phyloP scores from a whole-genome alignment of 2,797 vertebrate species.

The Rhynchotus rufescens region DNA sequence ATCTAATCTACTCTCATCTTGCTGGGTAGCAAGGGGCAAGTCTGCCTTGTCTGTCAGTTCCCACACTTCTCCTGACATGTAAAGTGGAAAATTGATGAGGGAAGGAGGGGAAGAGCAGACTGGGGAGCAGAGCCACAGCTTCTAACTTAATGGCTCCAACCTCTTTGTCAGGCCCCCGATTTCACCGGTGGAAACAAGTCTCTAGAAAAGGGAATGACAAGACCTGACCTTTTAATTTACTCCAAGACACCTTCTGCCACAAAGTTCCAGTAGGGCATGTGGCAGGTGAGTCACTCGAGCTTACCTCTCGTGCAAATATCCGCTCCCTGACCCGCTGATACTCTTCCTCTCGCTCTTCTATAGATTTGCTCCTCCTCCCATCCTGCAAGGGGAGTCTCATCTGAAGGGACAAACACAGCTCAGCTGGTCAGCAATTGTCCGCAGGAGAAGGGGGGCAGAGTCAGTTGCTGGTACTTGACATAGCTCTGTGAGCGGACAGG shows the following conservation, averaged over 20 bases:
- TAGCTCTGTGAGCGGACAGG: background rate
- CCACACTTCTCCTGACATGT: accelerated
- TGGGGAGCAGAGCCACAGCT: background rate
- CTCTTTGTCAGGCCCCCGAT: background rate
- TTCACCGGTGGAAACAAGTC: background rate
- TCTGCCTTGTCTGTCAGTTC: background rate
- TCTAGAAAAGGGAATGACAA: background rate
- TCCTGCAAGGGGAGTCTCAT: conserved; percentile 99
- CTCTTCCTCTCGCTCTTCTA: conserved; percentile 98
- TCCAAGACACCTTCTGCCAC: background rate
- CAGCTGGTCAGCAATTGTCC: conserved; percentile 78
- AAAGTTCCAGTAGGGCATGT: background rate
- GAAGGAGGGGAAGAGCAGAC: background rate
- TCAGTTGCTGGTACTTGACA: background rate
- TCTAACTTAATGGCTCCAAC: background rate
- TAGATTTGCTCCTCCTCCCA: conserved; percentile 97
- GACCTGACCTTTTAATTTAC: background rate
- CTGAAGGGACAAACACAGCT: conserved; percentile 85
- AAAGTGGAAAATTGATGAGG: background rate
- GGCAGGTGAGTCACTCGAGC: background rate
- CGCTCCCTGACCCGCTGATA: conserved; percentile 98
- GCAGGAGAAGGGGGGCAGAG: background rate
- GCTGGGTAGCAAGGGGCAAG: background rate
- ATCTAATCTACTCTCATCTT: background rate
- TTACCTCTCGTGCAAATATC: conserved; percentile 99